Evolutionary conservation across 2,888 invertebrate species (phyloP), one percentile per base, ranked within the genome.

Genomic region (Nomada ruficornis): DNA sequence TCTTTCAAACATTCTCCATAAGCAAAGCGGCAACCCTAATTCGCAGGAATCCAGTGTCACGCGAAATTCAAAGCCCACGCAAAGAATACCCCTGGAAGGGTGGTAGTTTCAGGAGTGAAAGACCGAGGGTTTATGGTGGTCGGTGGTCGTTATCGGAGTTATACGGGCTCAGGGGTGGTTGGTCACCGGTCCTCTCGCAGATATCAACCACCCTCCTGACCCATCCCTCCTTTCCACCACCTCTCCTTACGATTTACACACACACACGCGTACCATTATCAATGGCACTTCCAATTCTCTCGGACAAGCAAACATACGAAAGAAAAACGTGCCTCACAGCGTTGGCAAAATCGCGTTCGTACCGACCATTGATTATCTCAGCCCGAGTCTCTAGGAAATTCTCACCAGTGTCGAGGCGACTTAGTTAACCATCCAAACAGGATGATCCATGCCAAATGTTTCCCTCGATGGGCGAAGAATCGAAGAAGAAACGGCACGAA

Each of bases 101-200:
- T 57, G 70, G 81, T 79, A 85, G 82, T 89, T 89, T 78, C 68
- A 72, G 78, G 85, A 86, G 83, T 84, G 86, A 88, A 87, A 88
- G 84, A 81, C 89, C 86, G 83, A 88, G 87, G 86, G 86, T 88
- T 89, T 87, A 86, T 88, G 85, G 87, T 85, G 83, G 83, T 81
- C 83, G 83, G 86, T 77, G 83, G 77, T 86, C 86, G 90, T 90
- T 91, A 91, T 91, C 91, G 86, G 86, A 89, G 88, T 90, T 88
- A 88, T 88, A 88, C 79, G 88, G 88, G 87, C 87, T 84, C 84
- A 79, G 85, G 86, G 86, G 85, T 87, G 86, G 80, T 77, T 68
- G 83, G 88, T 88, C 84, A 78, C 82, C 82, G 73, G 75, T 80
- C 62, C 83, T 82, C 84, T 81, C 79, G 76, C 82, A 81, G 86